Evolutionary conservation across 2,797 vertebrate species (phyloP).

Genomic region (Todus mexicanus): DNA sequence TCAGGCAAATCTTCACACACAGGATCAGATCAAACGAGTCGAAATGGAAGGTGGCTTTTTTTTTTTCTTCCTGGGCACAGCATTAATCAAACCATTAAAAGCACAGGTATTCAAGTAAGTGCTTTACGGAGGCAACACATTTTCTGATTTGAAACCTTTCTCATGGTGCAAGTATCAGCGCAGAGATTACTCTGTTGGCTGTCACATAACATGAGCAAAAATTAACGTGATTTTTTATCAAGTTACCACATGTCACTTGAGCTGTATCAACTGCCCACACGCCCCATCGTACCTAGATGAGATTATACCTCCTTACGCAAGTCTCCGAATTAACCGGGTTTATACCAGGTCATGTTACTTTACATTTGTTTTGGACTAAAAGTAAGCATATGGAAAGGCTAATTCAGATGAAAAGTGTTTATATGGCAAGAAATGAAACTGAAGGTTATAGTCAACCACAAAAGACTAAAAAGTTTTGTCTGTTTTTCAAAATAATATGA

Average conservation of each 20-base stretch:
- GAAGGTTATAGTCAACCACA: neutral
- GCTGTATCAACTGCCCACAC: neutral
- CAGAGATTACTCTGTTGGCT: neutral
- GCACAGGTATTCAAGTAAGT: neutral
- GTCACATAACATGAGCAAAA: slow-evolving; percentile 36
- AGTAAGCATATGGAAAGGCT: neutral
- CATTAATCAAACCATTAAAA: neutral
- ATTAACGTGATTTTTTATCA: neutral
- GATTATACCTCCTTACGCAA: slow-evolving; percentile 1
- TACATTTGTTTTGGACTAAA: neutral
- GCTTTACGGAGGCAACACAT: neutral
- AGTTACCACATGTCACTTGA: neutral
- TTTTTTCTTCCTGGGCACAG: neutral
- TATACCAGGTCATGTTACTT: neutral
- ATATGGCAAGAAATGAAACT: neutral
- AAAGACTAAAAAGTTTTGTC: neutral
- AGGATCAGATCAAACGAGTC: neutral
- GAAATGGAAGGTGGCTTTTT: neutral
- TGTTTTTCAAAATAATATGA: neutral
- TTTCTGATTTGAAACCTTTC: neutral
- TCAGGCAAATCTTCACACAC: neutral
- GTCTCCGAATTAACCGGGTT: neutral
- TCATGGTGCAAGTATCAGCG: neutral
- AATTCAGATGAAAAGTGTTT: neutral
- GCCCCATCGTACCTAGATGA: neutral